Base-by-base conservation (phyloP, 2,888 invertebrate genomes). In the Balanococcus diminutus region DNA sequence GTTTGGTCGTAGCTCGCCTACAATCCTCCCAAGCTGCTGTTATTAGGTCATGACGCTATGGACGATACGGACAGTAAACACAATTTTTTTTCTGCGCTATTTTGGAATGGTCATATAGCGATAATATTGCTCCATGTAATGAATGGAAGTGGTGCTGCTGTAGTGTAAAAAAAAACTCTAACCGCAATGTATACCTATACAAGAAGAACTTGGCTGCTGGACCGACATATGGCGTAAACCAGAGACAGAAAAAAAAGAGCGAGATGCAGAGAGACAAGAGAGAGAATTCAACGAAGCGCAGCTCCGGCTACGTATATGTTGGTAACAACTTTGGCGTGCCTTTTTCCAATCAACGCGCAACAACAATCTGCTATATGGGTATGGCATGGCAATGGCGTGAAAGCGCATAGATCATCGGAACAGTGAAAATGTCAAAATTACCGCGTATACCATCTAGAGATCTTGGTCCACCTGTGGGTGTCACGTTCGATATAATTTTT, bases 331-430 rank as follows among this genome's bases (percentile, higher is more conserved):
- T 79, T 36, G 75, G 75, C 75, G 75, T 79, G 75, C 32, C 75
- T 79, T 79, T 79, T 79, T 79, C 32, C 28, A 79, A 79, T 79
- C 75, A 31, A 22, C 75, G 75, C 75, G 75, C 19, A 32, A 36
- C 36, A 79, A 79, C 32, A 31, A 72, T 72, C 72, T 36, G 75
- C 75, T 79, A 79, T 36, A 79, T 28, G 56, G 56, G 56, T 56
- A 56, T 22, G 22, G 56, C 56, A 56, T 56, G 22, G 56, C 56
- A 11, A 51, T n/a, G 56, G 56, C 56, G 75, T 79, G 75, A 79
- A 79, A 79, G 75, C 75, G 75, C 36, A 79, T 79, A 36, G 32
- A 79, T 79, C 75, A 79, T 79, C 36, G 75, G 75, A 31, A 72
- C 16, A 8, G 28, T 72, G 72, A 19, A 79, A 79, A 79, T 79